Evolutionary conservation across 2,888 invertebrate genomes (phyloP), one percentile per base, ranked within the genome.

Genomic region (Acanthopleura granulata): DNA sequence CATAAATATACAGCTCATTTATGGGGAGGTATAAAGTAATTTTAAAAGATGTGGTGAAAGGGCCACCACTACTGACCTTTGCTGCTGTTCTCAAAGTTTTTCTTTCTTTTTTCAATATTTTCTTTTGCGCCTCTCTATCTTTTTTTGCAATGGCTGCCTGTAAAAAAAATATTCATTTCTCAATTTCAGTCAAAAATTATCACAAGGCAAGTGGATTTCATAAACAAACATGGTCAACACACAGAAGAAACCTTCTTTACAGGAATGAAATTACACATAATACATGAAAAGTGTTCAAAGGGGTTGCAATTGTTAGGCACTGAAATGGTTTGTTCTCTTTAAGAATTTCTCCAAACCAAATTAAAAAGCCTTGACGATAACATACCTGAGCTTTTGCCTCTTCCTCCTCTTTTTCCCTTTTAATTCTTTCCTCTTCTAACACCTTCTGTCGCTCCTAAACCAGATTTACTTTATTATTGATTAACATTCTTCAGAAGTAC

Each of bases 101-200:
- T 18, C 95, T 93, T 89, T 97, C 97, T 87, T 95, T 96, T 83
- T 97, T 95, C 51, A 97, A 90, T 57, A 94, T 94, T 89, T 95
- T 96, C 90, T 97, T 97, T 82, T 94, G 93, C 22, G 93, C 94
- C 86, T 97, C 97, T 51, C 95, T 93, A 87, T 97, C 97, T 75
- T 96, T 95, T 72, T 96, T 94, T 29, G 95, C 93, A 3, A 93
- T 94, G 80, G 97, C 96, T 72, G 95, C 93, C 83, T 94, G 93
- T 4, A 57, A 57, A 57, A 6, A 40, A 40, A 40, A 40, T 6
- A 40, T 40, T 6, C 40, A 3, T 9, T 40, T 9, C 9, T 6
- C 4, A 3, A 40, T 40, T 6, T n/a, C n/a, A n/a, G n/a, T n/a
- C n/a, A n/a, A n/a, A n/a, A n/a, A n/a, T n/a, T n/a, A n/a, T n/a